phyloP scores from a whole-genome alignment of 2,113 vertebrate species.

The Muntiacus muntjak region DNA sequence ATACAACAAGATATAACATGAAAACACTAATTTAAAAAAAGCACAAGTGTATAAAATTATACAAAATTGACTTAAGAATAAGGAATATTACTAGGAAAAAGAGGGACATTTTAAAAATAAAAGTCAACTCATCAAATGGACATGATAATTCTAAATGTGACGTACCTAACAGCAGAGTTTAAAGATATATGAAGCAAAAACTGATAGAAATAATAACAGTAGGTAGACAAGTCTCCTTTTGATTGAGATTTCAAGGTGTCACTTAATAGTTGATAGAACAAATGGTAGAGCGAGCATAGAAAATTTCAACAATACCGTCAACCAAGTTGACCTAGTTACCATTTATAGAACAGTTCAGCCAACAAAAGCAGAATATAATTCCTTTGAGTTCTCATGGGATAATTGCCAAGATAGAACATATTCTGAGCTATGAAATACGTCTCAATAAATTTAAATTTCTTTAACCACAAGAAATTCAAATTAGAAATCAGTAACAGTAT shows the following conservation, averaged over 20 bases:
- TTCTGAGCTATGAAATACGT: neutral
- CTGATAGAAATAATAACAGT: neutral
- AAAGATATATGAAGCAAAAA: neutral
- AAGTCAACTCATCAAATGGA: neutral
- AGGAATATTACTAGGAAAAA: neutral
- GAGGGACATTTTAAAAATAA: neutral
- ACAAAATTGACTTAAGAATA: neutral
- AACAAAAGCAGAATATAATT: neutral
- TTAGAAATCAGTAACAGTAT: neutral
- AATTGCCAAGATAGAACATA: neutral
- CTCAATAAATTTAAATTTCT: neutral
- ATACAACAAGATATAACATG: neutral
- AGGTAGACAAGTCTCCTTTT: neutral
- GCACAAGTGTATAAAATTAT: neutral
- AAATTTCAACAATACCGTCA: neutral
- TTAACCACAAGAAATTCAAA: neutral
- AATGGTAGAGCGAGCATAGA: neutral
- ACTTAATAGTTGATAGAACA: neutral
- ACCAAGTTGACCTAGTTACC: neutral
- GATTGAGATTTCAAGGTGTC: neutral
- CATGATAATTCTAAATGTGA: neutral
- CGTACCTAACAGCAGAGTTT: neutral
- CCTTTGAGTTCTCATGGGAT: neutral
- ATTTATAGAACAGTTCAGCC: neutral
- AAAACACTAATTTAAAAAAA: neutral